phyloP scores from a whole-genome alignment of 2,797 vertebrate genomes.

The Lepus oiostolus region DNA sequence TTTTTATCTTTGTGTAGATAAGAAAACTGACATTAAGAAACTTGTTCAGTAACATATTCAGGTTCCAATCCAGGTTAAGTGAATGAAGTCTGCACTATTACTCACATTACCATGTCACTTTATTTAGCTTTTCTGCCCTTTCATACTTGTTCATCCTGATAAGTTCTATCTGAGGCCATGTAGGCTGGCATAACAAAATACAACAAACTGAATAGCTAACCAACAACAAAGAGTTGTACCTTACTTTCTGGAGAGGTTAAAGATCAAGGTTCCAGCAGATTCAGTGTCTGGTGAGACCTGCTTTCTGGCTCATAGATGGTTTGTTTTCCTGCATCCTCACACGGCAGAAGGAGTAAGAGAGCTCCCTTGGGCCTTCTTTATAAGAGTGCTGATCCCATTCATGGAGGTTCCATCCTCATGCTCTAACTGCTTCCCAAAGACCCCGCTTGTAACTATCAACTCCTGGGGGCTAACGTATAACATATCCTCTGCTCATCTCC shows the following conservation, averaged over 20 bases:
- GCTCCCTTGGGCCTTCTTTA: background rate
- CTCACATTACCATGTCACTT: rapidly evolving
- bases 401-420: background rate
- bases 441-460: background rate
- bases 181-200: background rate
- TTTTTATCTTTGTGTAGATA: background rate
- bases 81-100: background rate
- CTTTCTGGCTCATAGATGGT: background rate
- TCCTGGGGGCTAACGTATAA: too few relatives aligned
- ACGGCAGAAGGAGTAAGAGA: background rate
- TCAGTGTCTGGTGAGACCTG: background rate
- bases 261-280: background rate
- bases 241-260: background rate
- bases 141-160: background rate
- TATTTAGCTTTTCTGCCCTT: background rate
- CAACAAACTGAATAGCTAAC: too few relatives aligned
- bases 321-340: background rate
- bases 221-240: background rate
- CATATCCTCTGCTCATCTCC: background rate
- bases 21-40: background rate
- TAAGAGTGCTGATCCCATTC: background rate
- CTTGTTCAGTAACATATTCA: background rate
- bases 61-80: background rate
- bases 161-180: background rate
- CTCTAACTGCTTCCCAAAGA: background rate